Evolutionary conservation across 1,140 invertebrate species (phyloP).

Genomic region (Luehdorfia chinensis): DNA sequence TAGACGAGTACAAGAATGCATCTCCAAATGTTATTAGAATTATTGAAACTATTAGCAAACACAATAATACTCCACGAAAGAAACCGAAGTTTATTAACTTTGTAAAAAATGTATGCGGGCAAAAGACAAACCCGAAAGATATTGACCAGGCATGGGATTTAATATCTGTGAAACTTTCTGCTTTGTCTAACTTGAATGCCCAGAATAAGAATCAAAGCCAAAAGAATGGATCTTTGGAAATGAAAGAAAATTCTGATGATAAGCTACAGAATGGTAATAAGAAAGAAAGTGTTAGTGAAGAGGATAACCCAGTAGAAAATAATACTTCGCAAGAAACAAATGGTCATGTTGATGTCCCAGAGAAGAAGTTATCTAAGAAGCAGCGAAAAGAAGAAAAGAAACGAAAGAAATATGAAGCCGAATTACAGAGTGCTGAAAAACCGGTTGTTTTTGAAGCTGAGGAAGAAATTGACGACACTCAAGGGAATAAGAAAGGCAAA

Average conservation of each 20-base stretch:
- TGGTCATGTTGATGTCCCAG: conserved; percentile 23
- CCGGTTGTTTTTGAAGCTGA: conserved; percentile 29
- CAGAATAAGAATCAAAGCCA: conserved; percentile 39
- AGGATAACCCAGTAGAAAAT: conserved; percentile 23
- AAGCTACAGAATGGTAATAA: conserved; percentile 22
- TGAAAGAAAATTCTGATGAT: conserved; percentile 1
- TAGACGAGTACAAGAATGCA: conserved; percentile 80
- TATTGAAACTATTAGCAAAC: conserved; percentile 84
- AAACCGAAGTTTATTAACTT: conserved; percentile 92
- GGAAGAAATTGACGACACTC: conserved; percentile 37
- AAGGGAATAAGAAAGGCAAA: conserved; percentile 56
- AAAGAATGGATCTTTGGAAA: conserved; percentile 15
- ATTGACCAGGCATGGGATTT: conserved; percentile 83
- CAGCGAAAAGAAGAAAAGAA: conserved; percentile 77
- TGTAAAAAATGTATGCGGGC: conserved; percentile 80
- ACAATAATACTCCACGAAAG: conserved; percentile 95
- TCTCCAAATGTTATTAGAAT: conserved; percentile 79
- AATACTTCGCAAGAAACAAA: conserved; percentile 23
- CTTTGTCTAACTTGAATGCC: conserved; percentile 68
- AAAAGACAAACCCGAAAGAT: conserved; percentile 76
- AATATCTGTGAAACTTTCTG: conserved; percentile 81
- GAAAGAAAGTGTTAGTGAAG: conserved; percentile 25
- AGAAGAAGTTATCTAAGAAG: conserved; percentile 76
- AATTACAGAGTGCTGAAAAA: conserved; percentile 54
- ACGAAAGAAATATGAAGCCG: conserved; percentile 70